Percentiles rank a stretch among this genome's conserved stretches.
These are phyloP conservation scores for Eptesicus fuscus DNA, from an alignment of 2,113 vertebrate genomes.

Conservation along the genomic window DNA sequence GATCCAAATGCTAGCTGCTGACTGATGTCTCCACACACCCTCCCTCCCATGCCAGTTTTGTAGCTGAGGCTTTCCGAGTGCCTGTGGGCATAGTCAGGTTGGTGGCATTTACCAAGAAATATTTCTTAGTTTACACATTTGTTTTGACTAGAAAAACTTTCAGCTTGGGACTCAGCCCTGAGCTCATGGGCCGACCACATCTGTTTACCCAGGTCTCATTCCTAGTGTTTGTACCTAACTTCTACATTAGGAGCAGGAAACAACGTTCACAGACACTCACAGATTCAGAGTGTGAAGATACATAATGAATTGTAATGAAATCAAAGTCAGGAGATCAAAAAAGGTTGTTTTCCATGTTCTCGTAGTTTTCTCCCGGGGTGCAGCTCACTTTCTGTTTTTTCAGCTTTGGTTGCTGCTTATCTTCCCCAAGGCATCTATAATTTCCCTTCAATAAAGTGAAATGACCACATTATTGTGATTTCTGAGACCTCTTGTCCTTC, in stretches of 20 bases:
- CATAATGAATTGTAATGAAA: neutral
- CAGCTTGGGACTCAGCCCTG: neutral
- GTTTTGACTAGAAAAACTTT: neutral
- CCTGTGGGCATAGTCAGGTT: neutral
- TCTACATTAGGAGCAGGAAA: neutral
- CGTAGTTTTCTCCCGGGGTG: neutral
- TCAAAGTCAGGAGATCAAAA: fast-evolving
- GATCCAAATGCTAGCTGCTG: neutral
- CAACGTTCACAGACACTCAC: neutral
- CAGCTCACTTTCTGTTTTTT: neutral
- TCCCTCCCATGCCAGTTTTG: neutral
- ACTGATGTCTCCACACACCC: neutral
- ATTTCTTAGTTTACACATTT: neutral
- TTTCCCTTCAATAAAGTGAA: neutral
- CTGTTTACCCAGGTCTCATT: neutral
- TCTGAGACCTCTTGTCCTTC: neutral
- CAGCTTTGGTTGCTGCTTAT: neutral
- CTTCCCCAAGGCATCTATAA: neutral
- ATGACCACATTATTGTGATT: neutral
- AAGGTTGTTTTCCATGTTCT: fast-evolving
- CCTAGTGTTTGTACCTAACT: neutral
- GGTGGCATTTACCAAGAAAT: neutral
- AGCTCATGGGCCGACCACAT: fast-evolving
- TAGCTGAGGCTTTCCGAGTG: neutral
- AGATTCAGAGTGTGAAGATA: neutral